Evolutionary conservation across 2,113 vertebrate species (phyloP), one percentile per base, ranked within the genome.

Genomic region (Protomyctophum bolini): DNA sequence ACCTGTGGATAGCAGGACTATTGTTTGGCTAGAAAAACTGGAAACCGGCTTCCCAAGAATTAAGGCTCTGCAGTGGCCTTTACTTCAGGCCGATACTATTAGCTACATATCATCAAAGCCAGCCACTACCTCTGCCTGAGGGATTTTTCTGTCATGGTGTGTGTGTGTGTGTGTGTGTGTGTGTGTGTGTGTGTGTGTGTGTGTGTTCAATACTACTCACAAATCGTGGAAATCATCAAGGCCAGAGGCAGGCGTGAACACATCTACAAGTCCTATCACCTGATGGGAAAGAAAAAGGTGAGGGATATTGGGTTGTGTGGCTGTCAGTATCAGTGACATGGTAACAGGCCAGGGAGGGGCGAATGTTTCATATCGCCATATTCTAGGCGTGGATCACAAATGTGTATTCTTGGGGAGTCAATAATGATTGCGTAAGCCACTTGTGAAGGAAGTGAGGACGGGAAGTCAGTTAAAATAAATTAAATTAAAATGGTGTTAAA

Each of bases 191-290:
- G 4, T 4, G 4, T 4, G 4, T 4, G 4, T 4, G 4, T 4
- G 4, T 4, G 0, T n/a, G 46, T 58, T 66, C 59, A 76, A 61
- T 74, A 93, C 92, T 76, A 93, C 92, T 93, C 74, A 99, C 97
- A 99, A 98, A 83, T 99, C 96, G 14, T 97, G 94, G 77, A 98
- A 96, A 60, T 92, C 91, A 1, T 95, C 93, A 15, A 96, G 90
- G 69, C 92, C 89, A 9, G 91, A 56, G 51, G 96, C 95, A 2
- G 97, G 87, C 46, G 97, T 96, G 89, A 98, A 98, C 85, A 97
- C 96, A 68, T 98, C 93, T 4, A 97, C 87, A 52, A 99, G 92
- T 54, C 97, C 97, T 7, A 99, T 98, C 75, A 99, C 97, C 97
- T 99, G 8, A 71, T 73, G 77, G 7, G 84, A 84, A 82, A 52